Conservation (phyloP, 1,140 invertebrate genomes). For the Hylyphantes graminicola region DNA sequence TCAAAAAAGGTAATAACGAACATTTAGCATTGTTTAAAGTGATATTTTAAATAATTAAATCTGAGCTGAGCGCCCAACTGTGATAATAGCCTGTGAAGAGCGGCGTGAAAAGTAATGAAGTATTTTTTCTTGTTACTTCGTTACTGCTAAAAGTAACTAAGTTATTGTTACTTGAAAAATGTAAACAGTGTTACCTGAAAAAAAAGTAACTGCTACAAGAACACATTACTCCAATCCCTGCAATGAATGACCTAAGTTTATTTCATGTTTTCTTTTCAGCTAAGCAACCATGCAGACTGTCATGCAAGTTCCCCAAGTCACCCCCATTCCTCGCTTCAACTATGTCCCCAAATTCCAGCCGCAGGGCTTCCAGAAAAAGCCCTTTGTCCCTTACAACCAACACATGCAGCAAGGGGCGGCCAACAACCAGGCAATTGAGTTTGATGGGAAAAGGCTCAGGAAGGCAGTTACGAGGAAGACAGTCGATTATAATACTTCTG, state of each 20-base stretch:
- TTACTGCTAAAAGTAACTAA: too few species aligned
- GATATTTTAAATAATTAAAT: too few species aligned
- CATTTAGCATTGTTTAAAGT: too few species aligned
- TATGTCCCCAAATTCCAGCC: constrained; percentile 51
- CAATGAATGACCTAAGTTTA: neutral
- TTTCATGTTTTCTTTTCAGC: neutral
- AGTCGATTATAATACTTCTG: constrained; percentile 97
- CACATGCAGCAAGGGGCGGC: constrained; percentile 1
- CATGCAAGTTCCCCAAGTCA: constrained; percentile 33
- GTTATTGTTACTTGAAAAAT: too few species aligned
- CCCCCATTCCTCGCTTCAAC: constrained; percentile 30
- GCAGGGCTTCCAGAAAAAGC: constrained; percentile 42
- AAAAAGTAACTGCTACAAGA: too few species aligned
- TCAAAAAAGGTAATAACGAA: too few species aligned
- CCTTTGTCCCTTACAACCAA: constrained; percentile 16
- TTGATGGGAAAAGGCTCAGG: constrained; percentile 93
- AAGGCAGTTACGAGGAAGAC: constrained; percentile 98
- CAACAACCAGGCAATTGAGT: constrained; percentile 72
- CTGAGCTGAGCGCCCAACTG: too few species aligned
- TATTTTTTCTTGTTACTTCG: too few species aligned
- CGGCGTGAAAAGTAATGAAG: too few species aligned
- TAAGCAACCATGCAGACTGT: neutral
- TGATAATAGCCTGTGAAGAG: too few species aligned
- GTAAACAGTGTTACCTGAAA: too few species aligned
- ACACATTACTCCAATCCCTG: too few species aligned